A percentile compares a stretch with the other conserved stretches of the same genome.
These are phyloP conservation scores for Hylaea fasciaria DNA, from an alignment of 2,888 invertebrate species.

Conservation along the genomic window DNA sequence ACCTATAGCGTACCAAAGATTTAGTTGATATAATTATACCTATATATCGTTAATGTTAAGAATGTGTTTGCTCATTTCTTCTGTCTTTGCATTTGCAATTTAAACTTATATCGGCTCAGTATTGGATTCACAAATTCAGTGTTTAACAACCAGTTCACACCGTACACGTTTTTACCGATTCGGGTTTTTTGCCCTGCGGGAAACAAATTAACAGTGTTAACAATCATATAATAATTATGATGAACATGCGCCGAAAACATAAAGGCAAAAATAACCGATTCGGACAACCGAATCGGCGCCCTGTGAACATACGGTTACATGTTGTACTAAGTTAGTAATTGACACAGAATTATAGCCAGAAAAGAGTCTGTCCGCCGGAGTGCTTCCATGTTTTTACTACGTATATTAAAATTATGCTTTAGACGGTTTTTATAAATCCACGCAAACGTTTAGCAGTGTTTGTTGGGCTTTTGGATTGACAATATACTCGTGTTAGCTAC, in stretches of 20 bases:
- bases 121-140: constrained; percentile 5
- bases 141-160: constrained; percentile 9
- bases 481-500: constrained; percentile 65
- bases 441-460: constrained; percentile 58
- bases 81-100: constrained; percentile 43
- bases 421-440: constrained; percentile 72
- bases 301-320: constrained; percentile 20
- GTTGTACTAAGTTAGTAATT: constrained; percentile 31
- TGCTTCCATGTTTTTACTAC: constrained; percentile 83
- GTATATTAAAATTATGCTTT: constrained; percentile 71
- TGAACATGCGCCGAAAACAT: neutral
- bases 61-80: constrained; percentile 46
- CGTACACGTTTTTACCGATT: constrained; percentile 1
- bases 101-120: constrained; percentile 4
- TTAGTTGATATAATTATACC: constrained; percentile 46
- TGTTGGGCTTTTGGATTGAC: constrained; percentile 70
- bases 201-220: neutral
- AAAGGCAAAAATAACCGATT: neutral
- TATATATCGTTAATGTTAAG: constrained; percentile 38
- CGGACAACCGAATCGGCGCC: constrained; percentile 11
- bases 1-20: constrained; percentile 48
- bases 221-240: neutral
- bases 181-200: constrained; percentile 1
- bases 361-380: constrained; percentile 83
- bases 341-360: constrained; percentile 64